Evolutionary conservation across 2,797 vertebrate species (phyloP).

Genomic region (Melopsittacus undulatus): DNA sequence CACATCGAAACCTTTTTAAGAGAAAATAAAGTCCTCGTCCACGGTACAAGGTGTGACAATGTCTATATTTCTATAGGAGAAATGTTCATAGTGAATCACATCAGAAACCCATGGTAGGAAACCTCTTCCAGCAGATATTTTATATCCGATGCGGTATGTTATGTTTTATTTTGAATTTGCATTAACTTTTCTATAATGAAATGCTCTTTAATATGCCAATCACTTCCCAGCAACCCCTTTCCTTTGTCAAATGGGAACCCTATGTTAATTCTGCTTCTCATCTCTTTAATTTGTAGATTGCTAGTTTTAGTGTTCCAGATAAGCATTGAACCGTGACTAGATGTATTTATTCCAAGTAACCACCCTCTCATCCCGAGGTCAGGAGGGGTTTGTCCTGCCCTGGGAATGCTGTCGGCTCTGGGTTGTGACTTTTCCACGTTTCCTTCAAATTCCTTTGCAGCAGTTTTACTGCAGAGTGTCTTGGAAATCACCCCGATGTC

Average conservation of each 20-base stretch:
- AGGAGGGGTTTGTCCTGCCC: slow-evolving; percentile 5
- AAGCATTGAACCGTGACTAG: neutral
- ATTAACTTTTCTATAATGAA: slow-evolving; percentile 33
- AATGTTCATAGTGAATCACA: slow-evolving; percentile 26
- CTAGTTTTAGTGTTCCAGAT: slow-evolving; percentile 17
- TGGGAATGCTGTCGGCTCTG: neutral
- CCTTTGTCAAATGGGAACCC: slow-evolving; percentile 16
- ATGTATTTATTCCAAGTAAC: slow-evolving; percentile 40
- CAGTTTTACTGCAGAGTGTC: neutral
- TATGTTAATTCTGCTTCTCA: slow-evolving; percentile 1
- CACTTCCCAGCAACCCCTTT: neutral
- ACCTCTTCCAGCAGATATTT: slow-evolving; percentile 58
- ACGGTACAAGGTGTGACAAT: slow-evolving; percentile 18
- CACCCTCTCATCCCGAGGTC: neutral
- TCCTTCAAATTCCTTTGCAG: neutral
- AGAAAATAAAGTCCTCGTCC: slow-evolving; percentile 25
- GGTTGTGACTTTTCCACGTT: neutral
- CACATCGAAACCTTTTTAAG: neutral
- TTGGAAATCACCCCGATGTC: slow-evolving; percentile 43
- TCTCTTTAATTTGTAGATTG: slow-evolving; percentile 42
- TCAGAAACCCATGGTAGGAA: slow-evolving; percentile 43
- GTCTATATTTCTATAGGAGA: slow-evolving; percentile 54
- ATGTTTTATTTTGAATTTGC: slow-evolving; percentile 17
- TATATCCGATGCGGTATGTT: neutral
- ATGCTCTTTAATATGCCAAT: slow-evolving; percentile 40